Evolutionary conservation across 1,140 invertebrate species (phyloP).

Genomic region (Leptinotarsa texana): DNA sequence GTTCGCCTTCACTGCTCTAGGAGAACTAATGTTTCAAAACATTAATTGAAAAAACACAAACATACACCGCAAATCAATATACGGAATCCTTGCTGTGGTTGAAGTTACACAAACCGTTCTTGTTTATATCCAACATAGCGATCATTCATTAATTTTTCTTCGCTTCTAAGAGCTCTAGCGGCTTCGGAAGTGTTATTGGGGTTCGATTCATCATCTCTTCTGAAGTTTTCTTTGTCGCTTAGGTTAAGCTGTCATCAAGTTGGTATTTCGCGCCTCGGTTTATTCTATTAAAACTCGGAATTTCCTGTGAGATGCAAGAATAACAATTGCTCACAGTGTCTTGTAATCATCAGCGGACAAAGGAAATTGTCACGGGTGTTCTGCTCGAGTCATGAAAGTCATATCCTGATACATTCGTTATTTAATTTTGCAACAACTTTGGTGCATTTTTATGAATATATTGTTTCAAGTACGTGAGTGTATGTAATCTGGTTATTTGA

Average conservation of each 20-base stretch:
- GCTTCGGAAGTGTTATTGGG: constrained; percentile 1
- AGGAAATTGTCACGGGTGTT: background rate
- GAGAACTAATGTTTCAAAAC: too few species aligned
- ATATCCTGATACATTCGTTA: too few species aligned
- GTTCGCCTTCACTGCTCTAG: too few species aligned
- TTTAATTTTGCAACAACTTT: too few species aligned
- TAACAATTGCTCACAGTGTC: background rate
- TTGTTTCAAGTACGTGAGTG: too few species aligned
- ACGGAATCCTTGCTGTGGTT: too few species aligned
- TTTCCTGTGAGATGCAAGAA: constrained; percentile 14
- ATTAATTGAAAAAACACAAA: too few species aligned
- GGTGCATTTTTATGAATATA: too few species aligned
- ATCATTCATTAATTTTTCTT: background rate
- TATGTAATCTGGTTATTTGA: too few species aligned
- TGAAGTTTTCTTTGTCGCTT: background rate
- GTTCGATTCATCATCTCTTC: constrained; percentile 14
- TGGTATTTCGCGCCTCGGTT: constrained; percentile 13
- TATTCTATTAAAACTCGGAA: constrained; percentile 14
- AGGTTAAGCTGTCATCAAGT: constrained; percentile 2
- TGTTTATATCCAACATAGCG: background rate
- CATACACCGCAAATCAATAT: too few species aligned
- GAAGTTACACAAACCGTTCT: too few species aligned
- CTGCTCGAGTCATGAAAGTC: too few species aligned
- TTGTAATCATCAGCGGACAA: constrained; percentile 8
- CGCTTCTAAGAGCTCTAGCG: background rate